Conservation (phyloP, 1,140 invertebrate species). For the Heliothis virescens region DNA sequence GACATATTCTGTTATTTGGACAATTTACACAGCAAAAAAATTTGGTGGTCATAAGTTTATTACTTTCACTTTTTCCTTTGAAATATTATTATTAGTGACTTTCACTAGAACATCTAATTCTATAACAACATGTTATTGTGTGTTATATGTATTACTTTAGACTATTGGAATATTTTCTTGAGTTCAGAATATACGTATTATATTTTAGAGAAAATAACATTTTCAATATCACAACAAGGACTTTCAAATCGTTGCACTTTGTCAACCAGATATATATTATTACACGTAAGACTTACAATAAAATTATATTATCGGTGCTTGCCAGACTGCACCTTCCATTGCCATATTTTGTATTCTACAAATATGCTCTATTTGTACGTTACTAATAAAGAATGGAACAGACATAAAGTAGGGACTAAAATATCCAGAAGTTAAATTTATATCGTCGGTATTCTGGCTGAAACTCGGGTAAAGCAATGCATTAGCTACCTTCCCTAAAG, state of each 20-base stretch:
- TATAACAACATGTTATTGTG: too few species aligned
- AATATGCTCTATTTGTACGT: conserved; percentile 19
- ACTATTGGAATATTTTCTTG: background rate
- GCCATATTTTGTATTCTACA: conserved; percentile 14
- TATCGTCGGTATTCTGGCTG: conserved; percentile 24
- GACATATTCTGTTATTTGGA: too few species aligned
- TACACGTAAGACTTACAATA: conserved; percentile 19
- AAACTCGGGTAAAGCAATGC: conserved; percentile 39
- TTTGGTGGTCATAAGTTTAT: too few species aligned
- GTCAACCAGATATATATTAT: conserved; percentile 17
- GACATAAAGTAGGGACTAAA: conserved; percentile 23
- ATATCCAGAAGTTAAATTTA: conserved; percentile 39
- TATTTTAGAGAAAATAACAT: background rate
- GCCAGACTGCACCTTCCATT: conserved; percentile 19
- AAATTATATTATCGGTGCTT: conserved; percentile 31
- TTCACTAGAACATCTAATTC: background rate
- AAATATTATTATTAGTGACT: background rate
- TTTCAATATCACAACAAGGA: conserved; percentile 10
- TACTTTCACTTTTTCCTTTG: too few species aligned
- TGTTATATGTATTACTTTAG: background rate
- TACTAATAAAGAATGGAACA: conserved; percentile 29
- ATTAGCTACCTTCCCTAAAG: conserved; percentile 64
- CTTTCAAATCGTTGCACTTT: background rate
- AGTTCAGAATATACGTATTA: background rate
- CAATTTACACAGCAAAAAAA: too few species aligned